Evolutionary conservation across 2,888 invertebrate genomes (phyloP).

Genomic region (Drosophila infuscata): DNA sequence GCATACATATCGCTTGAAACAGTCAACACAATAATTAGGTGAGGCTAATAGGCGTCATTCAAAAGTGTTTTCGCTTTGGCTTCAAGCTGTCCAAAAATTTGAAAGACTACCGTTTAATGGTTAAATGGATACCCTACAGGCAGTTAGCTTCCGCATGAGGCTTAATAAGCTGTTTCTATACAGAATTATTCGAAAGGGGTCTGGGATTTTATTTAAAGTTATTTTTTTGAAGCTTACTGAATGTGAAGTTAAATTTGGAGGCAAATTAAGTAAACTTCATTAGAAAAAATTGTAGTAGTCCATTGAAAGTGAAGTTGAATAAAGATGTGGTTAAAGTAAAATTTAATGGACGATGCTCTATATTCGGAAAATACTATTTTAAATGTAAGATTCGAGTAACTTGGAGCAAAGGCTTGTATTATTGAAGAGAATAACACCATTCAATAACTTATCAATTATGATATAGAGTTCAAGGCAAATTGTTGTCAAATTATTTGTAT

Average conservation of each 20-base stretch:
- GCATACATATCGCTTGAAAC: constrained; percentile 1
- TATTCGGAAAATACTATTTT: neutral
- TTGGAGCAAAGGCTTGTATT: neutral
- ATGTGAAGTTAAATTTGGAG: neutral
- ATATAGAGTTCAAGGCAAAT: neutral
- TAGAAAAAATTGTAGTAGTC: neutral
- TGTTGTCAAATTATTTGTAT: constrained; percentile 26
- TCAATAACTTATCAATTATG: neutral
- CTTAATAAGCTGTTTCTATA: neutral
- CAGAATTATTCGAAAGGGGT: neutral
- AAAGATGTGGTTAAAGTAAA: neutral
- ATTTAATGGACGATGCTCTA: neutral
- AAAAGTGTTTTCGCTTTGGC: constrained; percentile 14
- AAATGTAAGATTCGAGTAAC: neutral
- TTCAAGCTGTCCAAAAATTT: constrained; percentile 14
- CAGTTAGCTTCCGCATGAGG: constrained; percentile 1
- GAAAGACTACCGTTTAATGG: constrained; percentile 26
- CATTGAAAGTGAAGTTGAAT: neutral
- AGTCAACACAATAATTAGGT: constrained; percentile 37
- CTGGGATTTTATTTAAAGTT: neutral
- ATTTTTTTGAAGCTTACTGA: constrained; percentile 7
- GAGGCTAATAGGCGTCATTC: constrained; percentile 42
- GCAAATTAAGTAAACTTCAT: neutral
- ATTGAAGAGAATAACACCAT: neutral
- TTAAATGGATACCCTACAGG: neutral